phyloP scores from a whole-genome alignment of 1,140 invertebrate genomes.

The Drosophila mojavensis region DNA sequence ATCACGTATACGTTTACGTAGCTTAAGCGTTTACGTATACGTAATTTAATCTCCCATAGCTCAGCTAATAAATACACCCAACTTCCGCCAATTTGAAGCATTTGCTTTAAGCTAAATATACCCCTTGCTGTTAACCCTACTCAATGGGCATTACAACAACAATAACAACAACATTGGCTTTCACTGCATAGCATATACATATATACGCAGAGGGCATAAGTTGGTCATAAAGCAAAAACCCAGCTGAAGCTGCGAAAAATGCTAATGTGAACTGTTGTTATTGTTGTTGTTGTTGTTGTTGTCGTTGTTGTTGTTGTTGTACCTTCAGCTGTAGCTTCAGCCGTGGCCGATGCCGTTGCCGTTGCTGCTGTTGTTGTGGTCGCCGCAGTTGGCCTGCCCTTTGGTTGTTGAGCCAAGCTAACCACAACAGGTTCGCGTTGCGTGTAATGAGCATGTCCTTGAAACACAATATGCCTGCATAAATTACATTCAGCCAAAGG shows the following conservation, averaged over 20 bases:
- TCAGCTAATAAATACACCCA: not conserved
- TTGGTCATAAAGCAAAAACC: conserved; percentile 51
- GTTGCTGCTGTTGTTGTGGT: conserved; percentile 31
- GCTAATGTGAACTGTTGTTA: conserved; percentile 53
- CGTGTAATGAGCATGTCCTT: conserved; percentile 80
- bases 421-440: conserved; percentile 60
- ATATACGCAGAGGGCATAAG: conserved; percentile 23
- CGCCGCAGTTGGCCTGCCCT: conserved; percentile 13
- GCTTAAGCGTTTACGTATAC: too few species aligned
- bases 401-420: conserved; percentile 25
- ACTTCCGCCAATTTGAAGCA: too few species aligned
- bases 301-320: conserved; percentile 20
- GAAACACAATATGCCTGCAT: conserved; percentile 79
- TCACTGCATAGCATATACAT: conserved; percentile 12
- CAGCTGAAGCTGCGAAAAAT: conserved; percentile 61
- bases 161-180: conserved; percentile 26
- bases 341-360: conserved; percentile 10
- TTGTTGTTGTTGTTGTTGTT: conserved; percentile 24
- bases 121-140: not conserved
- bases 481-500: conserved; percentile 55
- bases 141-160: not conserved
- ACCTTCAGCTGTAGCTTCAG: conserved; percentile 6
- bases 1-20: too few species aligned
- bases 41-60: too few species aligned
- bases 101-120: not conserved